Evolutionary conservation across 2,888 invertebrate genomes (phyloP), one percentile per base, ranked within the genome.

Genomic region (Stenoptilia bipunctidactyla): DNA sequence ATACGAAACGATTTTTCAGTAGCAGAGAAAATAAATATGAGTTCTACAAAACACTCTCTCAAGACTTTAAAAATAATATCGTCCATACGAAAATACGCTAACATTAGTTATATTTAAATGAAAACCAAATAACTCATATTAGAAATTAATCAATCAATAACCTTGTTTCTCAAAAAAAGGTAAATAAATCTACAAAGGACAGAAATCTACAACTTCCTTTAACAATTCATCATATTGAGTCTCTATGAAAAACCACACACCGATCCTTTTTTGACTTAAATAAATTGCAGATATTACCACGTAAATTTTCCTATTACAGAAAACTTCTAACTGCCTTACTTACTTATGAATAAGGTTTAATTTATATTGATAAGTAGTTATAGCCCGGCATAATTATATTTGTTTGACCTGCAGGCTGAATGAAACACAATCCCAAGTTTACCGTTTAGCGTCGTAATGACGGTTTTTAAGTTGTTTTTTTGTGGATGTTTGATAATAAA

Each of bases 371-470:
- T 8, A 25, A 25, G 6, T 25, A 5, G 27, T 9, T 25, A 5
- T 25, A 9, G 10, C 3, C n/a, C 30, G 30, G 10, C 10, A 30
- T 6, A 30, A 6, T 30, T 30, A 12, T 30, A 10, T 20, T 20
- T 3, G 20, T 20, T 20, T 20, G 20, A 20, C 20, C 20, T 20
- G 20, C 8, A 30, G 13, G 52, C 56, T 61, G 62, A 65, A 66
- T 59, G 69, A 69, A 76, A 62, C 61, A 60, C 65, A 70, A 75
- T 73, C 71, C 67, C 60, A 48, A 56, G 72, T 75, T 72, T 68
- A 76, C 75, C 71, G 69, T 77, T 77, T 73, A 69, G 66, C 58
- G 61, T 64, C 62, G 66, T 74, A 79, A 74, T 76, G 76, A 64
- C 51, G 40, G 9, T 30, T 30, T 30, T 20, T 20, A 20, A 5